Base-by-base conservation (phyloP, 2,888 invertebrate species). In the Drosophila maculinotata region DNA sequence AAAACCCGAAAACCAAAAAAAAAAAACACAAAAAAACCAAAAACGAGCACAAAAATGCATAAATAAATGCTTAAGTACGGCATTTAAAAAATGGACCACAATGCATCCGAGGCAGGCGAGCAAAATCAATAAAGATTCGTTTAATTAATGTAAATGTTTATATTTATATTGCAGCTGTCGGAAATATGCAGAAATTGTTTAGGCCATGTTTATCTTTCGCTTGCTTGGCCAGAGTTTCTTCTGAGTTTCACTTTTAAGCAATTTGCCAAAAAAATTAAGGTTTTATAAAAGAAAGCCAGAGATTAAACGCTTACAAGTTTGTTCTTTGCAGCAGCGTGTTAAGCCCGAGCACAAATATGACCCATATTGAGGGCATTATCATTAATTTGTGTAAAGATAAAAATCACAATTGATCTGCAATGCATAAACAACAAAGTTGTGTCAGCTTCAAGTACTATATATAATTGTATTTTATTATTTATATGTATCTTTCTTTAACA, bases 181-280 rank as follows among this genome's bases (percentile, higher is more conserved):
- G 12, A 51, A 38, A 49, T 33, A 14, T 20, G 14, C 23, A 14
- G 39, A 12, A 69, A 81, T 73, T 78, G 78, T 80, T 76, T 76
- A 65, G 54, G 57, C 65, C 68, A 52, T 49, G 58, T 49, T 65
- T 56, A 35, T 39, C 20, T 65, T 44, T 38, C n/a, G 10, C 35
- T n/a, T 30, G 30, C 48, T 33, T n/a, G 42, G n/a, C n/a, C 33
- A 7, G 10, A 31, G 28, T 42, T 44, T 44, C 23, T 20, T 33
- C 14, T 1, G 80, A 80, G 78, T 80, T 80, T 80, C 85, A 80
- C 80, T 84, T 80, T 80, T 79, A 48, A 59, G 60, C 35, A 52
- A 56, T 47, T 67, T 39, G 54, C 33, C 45, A 15, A 56, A 59
- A 51, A 54, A 42, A 36, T 36, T 36, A 48, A 15, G 44, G 39